Percentiles rank a stretch among this genome's conserved stretches.
phyloP scores from a whole-genome alignment of 2,113 vertebrate species.

The Pterocles burchelli region DNA sequence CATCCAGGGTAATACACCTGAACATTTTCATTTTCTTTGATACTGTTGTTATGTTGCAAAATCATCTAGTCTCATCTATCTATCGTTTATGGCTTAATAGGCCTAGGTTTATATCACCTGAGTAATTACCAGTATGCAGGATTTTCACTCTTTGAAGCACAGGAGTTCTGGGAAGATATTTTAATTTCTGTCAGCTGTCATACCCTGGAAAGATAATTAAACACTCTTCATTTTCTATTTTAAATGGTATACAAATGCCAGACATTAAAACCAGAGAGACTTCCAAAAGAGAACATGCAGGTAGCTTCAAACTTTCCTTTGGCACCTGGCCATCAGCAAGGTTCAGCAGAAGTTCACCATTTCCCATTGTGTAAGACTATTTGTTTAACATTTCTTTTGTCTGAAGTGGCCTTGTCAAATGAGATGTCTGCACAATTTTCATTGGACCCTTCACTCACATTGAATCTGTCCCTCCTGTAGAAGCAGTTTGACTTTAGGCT shows the following conservation, averaged over 20 bases:
- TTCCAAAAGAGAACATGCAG: slow-evolving; percentile 36
- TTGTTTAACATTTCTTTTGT: slow-evolving; percentile 69
- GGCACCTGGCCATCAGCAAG: slow-evolving; percentile 38
- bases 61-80: not conserved
- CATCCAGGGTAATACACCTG: not conserved
- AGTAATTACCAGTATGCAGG: not conserved
- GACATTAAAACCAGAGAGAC: slow-evolving; percentile 38
- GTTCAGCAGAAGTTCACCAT: slow-evolving; percentile 67
- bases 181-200: slow-evolving; percentile 30
- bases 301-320: slow-evolving; percentile 63
- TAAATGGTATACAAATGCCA: not conserved
- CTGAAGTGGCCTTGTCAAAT: slow-evolving; percentile 55
- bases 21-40: not conserved
- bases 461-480: not conserved
- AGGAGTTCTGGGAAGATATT: not conserved
- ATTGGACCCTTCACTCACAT: slow-evolving; percentile 48
- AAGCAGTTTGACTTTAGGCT: slow-evolving; percentile 17
- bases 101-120: not conserved
- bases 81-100: not conserved
- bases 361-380: slow-evolving; percentile 67
- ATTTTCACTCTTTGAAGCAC: not conserved
- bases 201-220: slow-evolving; percentile 39
- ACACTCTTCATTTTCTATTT: slow-evolving; percentile 18
- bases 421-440: slow-evolving; percentile 41
- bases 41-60: not conserved